Evolutionary conservation across 2,113 vertebrate genomes (phyloP).

Genomic region (Ictalurus punctatus): DNA sequence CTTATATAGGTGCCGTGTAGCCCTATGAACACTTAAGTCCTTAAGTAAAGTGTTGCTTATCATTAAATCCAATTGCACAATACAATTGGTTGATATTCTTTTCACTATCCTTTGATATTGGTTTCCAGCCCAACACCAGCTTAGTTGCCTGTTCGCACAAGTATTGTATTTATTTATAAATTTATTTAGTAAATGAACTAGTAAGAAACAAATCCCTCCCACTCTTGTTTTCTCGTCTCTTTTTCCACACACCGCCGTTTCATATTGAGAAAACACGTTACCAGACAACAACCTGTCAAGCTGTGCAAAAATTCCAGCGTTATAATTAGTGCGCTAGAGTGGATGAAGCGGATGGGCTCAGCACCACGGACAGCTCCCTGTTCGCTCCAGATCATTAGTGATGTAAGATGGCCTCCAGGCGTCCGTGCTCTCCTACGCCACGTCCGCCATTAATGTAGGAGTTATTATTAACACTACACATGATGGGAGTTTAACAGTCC

Average conservation of each 20-base stretch:
- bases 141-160: background rate
- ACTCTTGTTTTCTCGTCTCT: background rate
- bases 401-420: conserved; percentile 59
- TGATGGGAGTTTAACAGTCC: background rate
- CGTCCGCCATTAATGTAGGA: conserved; percentile 7
- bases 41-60: background rate
- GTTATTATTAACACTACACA: conserved; percentile 6
- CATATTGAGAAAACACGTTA: conserved; percentile 53
- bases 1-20: background rate
- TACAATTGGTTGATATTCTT: background rate
- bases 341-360: conserved; percentile 62
- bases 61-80: background rate
- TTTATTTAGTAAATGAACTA: too few species aligned
- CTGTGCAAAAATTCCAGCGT: conserved; percentile 58
- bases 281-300: conserved; percentile 68
- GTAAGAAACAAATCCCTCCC: background rate
- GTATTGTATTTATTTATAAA: background rate
- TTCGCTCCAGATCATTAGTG: conserved; percentile 68
- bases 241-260: background rate
- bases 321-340: conserved; percentile 68
- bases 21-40: background rate
- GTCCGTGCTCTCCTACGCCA: background rate
- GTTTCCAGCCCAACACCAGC: background rate
- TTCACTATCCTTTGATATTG: background rate
- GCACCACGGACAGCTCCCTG: conserved; percentile 65